These are phyloP conservation scores for Aegypius monachus DNA, from an alignment of 2,113 vertebrate genomes.

Conservation along the genomic window DNA sequence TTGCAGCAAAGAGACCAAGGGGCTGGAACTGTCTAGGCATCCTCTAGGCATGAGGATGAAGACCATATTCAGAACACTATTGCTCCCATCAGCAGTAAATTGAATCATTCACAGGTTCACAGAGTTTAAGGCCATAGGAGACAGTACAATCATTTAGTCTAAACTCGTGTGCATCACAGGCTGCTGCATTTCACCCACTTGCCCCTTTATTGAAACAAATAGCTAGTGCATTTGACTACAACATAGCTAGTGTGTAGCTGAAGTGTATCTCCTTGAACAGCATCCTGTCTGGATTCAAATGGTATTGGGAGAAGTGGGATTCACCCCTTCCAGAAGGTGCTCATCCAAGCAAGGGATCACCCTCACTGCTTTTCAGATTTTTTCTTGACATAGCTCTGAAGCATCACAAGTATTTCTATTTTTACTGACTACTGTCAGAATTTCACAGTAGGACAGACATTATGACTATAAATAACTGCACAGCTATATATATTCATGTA, in stretches of 20 bases:
- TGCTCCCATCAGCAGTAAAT: background rate
- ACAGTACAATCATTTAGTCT: background rate
- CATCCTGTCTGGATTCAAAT: background rate
- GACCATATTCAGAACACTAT: background rate
- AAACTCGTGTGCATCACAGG: background rate
- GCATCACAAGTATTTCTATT: background rate
- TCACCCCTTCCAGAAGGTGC: background rate
- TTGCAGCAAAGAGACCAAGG: background rate
- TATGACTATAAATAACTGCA: background rate
- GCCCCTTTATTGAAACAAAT: background rate
- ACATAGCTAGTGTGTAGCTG: fast-evolving
- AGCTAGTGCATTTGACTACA: too few species aligned
- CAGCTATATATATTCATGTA: background rate
- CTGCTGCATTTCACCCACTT: background rate
- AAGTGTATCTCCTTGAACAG: background rate
- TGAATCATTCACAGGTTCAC: background rate
- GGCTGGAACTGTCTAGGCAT: background rate
- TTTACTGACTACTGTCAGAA: background rate
- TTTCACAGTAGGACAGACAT: background rate
- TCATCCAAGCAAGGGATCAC: background rate
- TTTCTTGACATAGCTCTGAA: background rate
- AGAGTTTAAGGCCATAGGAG: background rate
- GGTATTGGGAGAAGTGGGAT: fast-evolving
- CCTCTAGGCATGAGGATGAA: background rate
- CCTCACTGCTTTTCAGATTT: background rate